phyloP scores from a whole-genome alignment of 2,797 vertebrate genomes.

The Neoniphon sammara region DNA sequence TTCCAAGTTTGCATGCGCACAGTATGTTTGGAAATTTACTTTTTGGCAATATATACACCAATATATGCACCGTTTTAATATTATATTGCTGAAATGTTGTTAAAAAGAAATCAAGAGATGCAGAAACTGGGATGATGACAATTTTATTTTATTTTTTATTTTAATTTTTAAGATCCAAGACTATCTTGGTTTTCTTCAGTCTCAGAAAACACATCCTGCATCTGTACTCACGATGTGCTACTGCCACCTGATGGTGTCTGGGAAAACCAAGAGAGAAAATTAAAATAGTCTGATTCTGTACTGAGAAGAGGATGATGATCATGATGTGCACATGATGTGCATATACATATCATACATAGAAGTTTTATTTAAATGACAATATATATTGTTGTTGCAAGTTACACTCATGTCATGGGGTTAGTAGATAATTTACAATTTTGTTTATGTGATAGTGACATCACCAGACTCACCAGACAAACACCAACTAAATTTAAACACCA shows the following conservation, averaged over 20 bases:
- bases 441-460: not conserved
- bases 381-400: no score
- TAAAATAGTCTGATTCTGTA: not conserved
- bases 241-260: constrained; percentile 57
- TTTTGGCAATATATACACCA: not conserved
- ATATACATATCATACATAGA: not conserved
- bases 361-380: not conserved
- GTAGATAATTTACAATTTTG: not conserved
- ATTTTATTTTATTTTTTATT: not conserved
- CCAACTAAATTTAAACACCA: no score
- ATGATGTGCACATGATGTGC: not conserved
- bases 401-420: no score
- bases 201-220: not conserved
- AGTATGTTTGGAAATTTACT: not conserved
- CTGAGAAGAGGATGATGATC: not conserved
- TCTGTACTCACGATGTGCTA: constrained; percentile 23
- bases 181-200: not conserved
- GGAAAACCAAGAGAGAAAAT: not conserved
- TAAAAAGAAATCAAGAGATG: not conserved
- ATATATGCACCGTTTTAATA: not conserved
- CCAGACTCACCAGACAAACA: no score
- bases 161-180: not conserved
- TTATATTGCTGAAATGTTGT: no score
- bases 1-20: not conserved
- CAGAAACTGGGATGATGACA: not conserved